Percentiles rank a stretch among this genome's conserved stretches.
phyloP scores from a whole-genome alignment of 92 coral and sea anemone genomes.

The Meandrina meandrites region DNA sequence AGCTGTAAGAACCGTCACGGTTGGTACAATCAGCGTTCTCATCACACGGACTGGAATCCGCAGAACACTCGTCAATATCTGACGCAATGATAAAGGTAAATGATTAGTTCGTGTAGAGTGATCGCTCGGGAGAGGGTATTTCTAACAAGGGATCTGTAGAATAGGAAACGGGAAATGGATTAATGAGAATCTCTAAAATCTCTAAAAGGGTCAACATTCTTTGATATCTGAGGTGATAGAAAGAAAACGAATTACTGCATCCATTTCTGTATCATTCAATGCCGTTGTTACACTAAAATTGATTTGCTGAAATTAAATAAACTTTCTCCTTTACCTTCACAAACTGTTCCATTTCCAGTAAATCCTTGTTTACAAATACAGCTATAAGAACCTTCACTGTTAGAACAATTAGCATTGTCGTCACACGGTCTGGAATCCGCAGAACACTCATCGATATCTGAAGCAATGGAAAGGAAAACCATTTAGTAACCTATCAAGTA shows the following conservation, averaged over 20 bases:
- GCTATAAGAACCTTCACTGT: conserved; percentile 60
- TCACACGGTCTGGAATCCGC: conserved; percentile 31
- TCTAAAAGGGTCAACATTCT: not conserved
- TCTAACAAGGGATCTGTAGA: too few species aligned
- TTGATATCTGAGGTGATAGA: not conserved
- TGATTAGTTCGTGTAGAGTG: too few species aligned
- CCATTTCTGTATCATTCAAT: too few species aligned
- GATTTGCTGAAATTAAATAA: not conserved
- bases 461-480: too few species aligned
- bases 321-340: conserved; percentile 44
- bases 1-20: conserved; percentile 58
- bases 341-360: conserved; percentile 57
- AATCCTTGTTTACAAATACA: conserved; percentile 66
- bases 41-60: conserved; percentile 38
- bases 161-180: too few species aligned
- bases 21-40: conserved; percentile 59
- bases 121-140: too few species aligned
- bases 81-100: not conserved
- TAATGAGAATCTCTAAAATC: too few species aligned
- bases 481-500: too few species aligned
- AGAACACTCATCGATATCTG: conserved; percentile 63
- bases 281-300: not conserved
- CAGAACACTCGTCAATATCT: conserved; percentile 62
- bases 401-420: conserved; percentile 44
- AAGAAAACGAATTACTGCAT: not conserved